Evolutionary conservation across 2,888 invertebrate genomes (phyloP).

Genomic region (Callyntrura guangdongensis): DNA sequence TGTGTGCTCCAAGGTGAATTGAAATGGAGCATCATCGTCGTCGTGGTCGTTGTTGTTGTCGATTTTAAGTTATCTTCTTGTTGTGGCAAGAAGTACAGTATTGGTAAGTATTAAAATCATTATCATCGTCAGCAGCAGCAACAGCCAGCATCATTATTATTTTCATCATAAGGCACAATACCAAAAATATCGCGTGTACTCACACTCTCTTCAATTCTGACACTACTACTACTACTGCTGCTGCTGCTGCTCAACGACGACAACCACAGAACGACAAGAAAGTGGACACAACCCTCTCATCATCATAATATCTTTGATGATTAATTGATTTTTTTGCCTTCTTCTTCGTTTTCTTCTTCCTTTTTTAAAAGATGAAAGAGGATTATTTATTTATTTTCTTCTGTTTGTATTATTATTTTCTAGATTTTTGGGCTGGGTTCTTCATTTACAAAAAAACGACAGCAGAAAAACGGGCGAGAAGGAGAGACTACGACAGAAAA

Average conservation of each 20-base stretch:
- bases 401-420: conserved; percentile 46
- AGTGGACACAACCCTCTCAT: conserved; percentile 46
- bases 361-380: conserved; percentile 28
- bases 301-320: conserved; percentile 55
- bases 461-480: conserved; percentile 10
- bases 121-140: no score
- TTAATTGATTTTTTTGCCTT: conserved; percentile 55
- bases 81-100: no score
- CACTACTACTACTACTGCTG: no score
- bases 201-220: no score
- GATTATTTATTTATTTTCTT: conserved; percentile 46
- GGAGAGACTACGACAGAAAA: background rate
- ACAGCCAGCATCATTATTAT: background rate
- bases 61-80: no score
- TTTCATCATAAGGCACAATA: conserved; percentile 51
- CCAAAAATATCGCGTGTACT: conserved; percentile 51
- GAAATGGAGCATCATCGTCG: conserved; percentile 61
- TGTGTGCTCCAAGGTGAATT: conserved; percentile 54
- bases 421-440: conserved; percentile 51
- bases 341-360: conserved; percentile 2
- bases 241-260: no score
- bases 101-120: no score
- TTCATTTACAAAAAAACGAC: conserved; percentile 19
- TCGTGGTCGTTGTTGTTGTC: background rate
- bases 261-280: conserved; percentile 34